Base-by-base conservation (phyloP, 2,888 invertebrate genomes). In the Celastrina argiolus region DNA sequence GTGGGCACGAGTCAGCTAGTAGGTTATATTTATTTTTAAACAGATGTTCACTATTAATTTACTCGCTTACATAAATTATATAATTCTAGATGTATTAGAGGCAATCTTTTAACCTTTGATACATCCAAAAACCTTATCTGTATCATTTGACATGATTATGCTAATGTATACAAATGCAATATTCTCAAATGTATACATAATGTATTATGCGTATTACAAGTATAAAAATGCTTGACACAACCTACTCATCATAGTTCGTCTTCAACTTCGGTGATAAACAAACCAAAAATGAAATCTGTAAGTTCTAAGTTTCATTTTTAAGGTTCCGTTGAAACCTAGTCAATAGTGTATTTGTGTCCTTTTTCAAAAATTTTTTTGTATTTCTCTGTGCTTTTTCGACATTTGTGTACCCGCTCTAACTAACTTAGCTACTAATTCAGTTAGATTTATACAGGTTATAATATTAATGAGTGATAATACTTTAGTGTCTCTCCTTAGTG, bases 221-320 rank as follows among this genome's bases (percentile, higher is more conserved):
- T 45, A 45, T 45, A 45, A 45, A 45, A 45, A 45, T 45, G 45
- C 18, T 22, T 4, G 45, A 45, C 18, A 45, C 18, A 45, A 10
- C 18, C 10, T 45, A 3, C 18, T 10, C 10, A 10, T 18, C 10
- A 45, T 18, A 45, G 18, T 45, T 45, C 45, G 18, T 45, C 45
- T 45, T 18, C 45, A 45, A 18, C 18, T 45, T 12, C 18, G 45
- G 45, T 22, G 45, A 45, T 45, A 45, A 16, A 45, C 18, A 18
- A 36, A 45, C 8, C 8, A 36, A 28, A 34, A 45, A 63, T 36
- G 34, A 42, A 66, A 59, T 59, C 59, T 36, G 61, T 66, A 34
- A 66, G 59, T 63, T 42, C 16, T 16, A 2, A 16, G 7, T 16
- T 8, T 0, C 5, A 16, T 8, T 42, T 42, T n/a, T 1, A 7